Conservation (phyloP, 2,888 invertebrate genomes). For the Gymnoscelis rufifasciata region DNA sequence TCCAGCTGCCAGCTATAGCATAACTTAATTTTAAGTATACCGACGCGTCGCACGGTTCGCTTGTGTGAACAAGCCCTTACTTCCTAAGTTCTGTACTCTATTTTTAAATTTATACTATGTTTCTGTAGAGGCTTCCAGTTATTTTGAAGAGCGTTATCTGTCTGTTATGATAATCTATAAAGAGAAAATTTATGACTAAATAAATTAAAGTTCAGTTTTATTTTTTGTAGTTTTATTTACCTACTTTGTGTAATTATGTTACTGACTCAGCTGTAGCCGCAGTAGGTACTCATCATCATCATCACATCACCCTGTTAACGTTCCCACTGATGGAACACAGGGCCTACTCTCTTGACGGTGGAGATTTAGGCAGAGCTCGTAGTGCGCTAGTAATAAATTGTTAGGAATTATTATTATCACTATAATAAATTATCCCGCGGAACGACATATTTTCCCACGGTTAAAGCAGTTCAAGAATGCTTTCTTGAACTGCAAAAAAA, state of each 20-base stretch:
- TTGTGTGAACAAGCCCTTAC: constrained; percentile 14
- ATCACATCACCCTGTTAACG: too few relatives aligned
- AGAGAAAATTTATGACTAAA: constrained; percentile 56
- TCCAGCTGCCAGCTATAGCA: constrained; percentile 42
- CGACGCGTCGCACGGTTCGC: constrained; percentile 3
- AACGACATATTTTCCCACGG: too few relatives aligned
- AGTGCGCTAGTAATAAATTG: too few relatives aligned
- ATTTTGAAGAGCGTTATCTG: constrained; percentile 71
- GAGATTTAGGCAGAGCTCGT: too few relatives aligned
- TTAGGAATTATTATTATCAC: too few relatives aligned
- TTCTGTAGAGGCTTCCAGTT: constrained; percentile 77
- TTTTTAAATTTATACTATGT: constrained; percentile 47
- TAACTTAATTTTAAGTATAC: not conserved
- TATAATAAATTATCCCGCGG: too few relatives aligned
- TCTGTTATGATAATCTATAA: constrained; percentile 51
- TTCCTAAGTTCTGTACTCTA: constrained; percentile 25
- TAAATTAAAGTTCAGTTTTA: constrained; percentile 71
- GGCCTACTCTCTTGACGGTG: too few relatives aligned
- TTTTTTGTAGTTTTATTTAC: constrained; percentile 34
- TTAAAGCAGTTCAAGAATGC: too few relatives aligned
- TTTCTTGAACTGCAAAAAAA: too few relatives aligned
- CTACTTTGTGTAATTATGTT: not conserved
- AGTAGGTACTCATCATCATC: too few relatives aligned
- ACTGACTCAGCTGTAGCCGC: too few relatives aligned
- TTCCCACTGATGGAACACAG: too few relatives aligned